Conservation (phyloP, 2,888 invertebrate species). For the Trachelus iudaicus region DNA sequence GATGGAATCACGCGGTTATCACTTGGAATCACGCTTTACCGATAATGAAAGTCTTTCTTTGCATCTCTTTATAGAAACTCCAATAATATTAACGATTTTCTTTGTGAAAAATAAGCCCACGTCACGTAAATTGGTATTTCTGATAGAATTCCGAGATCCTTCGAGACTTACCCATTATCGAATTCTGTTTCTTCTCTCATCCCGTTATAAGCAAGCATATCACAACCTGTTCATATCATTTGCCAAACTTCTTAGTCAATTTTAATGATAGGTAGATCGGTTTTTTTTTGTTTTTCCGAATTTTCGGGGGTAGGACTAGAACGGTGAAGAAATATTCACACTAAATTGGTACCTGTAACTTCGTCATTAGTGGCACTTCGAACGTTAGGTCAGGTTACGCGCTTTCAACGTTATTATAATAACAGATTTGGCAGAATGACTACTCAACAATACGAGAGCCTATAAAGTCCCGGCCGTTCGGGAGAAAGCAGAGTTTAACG, state of each 20-base stretch:
- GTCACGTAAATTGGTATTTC: constrained; percentile 25
- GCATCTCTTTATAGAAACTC: constrained; percentile 23
- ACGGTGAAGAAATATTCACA: neutral
- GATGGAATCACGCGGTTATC: neutral
- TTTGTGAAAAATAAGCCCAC: constrained; percentile 22
- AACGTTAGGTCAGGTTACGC: neutral
- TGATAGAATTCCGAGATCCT: neutral
- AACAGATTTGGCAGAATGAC: neutral
- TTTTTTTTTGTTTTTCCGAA: neutral
- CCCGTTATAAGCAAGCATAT: neutral
- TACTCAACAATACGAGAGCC: neutral
- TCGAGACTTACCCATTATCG: constrained; percentile 3
- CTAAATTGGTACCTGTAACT: neutral
- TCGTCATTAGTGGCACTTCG: neutral
- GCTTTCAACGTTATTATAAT: neutral
- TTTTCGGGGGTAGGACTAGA: neutral
- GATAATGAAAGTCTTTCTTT: neutral
- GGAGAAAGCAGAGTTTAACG: neutral
- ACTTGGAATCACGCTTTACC: neutral
- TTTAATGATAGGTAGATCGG: neutral
- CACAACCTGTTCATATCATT: neutral
- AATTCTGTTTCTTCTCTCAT: constrained; percentile 19
- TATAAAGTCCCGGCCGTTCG: neutral
- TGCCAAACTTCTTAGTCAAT: neutral
- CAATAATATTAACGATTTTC: constrained; percentile 38